phyloP scores from a whole-genome alignment of 2,797 vertebrate species.

The Pseudochaenichthys georgianus region DNA sequence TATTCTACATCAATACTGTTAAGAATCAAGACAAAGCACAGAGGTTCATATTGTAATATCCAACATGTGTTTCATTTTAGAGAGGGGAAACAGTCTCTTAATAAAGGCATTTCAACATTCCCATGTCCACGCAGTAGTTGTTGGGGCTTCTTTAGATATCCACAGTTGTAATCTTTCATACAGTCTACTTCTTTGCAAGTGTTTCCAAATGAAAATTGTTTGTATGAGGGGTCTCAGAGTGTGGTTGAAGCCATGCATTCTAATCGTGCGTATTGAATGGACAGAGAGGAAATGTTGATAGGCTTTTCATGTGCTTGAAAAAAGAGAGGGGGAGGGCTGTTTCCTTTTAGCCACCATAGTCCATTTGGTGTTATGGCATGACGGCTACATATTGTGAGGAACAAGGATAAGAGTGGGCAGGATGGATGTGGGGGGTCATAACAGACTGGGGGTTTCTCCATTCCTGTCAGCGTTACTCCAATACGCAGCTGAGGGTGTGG shows the following conservation, averaged over 20 bases:
- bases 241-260: slow-evolving; percentile 75
- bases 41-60: slow-evolving; percentile 37
- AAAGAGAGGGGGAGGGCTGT: slow-evolving; percentile 17
- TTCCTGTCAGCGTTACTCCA: slow-evolving; percentile 43
- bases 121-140: slow-evolving; percentile 47
- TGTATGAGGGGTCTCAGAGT: slow-evolving; percentile 22
- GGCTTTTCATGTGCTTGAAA: slow-evolving; percentile 66
- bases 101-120: slow-evolving; percentile 60
- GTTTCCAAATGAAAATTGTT: slow-evolving; percentile 12
- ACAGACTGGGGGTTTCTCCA: slow-evolving; percentile 18
- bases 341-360: slow-evolving; percentile 35
- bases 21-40: slow-evolving; percentile 46
- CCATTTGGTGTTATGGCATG: slow-evolving; percentile 29
- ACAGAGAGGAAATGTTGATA: slow-evolving; percentile 47
- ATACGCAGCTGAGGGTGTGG: slow-evolving; percentile 33
- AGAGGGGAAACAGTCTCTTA: slow-evolving; percentile 48
- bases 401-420: slow-evolving; percentile 30
- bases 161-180: slow-evolving; percentile 1
- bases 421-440: neutral
- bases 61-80: slow-evolving; percentile 42
- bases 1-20: slow-evolving; percentile 58
- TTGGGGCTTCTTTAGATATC: slow-evolving; percentile 48
- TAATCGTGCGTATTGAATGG: slow-evolving; percentile 72
- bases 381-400: slow-evolving; percentile 23
- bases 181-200: slow-evolving; percentile 29